A percentile compares a stretch with the other conserved stretches of the same genome.
Evolutionary conservation across 2,888 invertebrate genomes (phyloP).

Genomic region (Ceraclea dissimilis): DNA sequence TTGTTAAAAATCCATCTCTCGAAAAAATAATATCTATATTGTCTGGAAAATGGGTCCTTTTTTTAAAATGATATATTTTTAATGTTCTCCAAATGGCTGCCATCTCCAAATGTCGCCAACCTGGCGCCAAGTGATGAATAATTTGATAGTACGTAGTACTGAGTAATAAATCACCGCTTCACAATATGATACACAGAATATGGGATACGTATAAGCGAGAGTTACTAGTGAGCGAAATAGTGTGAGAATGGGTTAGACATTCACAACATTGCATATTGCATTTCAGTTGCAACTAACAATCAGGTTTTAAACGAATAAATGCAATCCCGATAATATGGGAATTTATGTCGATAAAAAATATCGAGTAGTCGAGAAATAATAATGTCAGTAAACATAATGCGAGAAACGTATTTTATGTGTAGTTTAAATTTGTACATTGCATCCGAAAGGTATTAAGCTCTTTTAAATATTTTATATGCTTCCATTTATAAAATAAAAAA

Average conservation of each 20-base stretch:
- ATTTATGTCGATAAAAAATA: no score
- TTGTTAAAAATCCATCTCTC: no score
- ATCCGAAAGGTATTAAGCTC: no score
- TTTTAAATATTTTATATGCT: no score
- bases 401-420: no score
- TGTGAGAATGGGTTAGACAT: background rate
- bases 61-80: slow-evolving; percentile 1
- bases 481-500: no score
- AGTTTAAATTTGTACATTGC: no score
- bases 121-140: slow-evolving; percentile 1
- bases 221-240: background rate
- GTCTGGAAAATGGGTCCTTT: background rate
- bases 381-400: no score
- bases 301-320: background rate
- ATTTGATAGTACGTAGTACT: background rate
- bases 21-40: no score
- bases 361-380: no score
- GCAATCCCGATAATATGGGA: no score
- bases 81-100: background rate
- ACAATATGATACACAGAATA: background rate
- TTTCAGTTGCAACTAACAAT: background rate
- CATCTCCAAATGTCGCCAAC: background rate
- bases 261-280: background rate
- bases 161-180: background rate
- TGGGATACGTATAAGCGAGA: background rate